A percentile compares a stretch with the other conserved stretches of the same genome.
Conservation (phyloP, 2,888 invertebrate species). For the Junonia oenone region DNA sequence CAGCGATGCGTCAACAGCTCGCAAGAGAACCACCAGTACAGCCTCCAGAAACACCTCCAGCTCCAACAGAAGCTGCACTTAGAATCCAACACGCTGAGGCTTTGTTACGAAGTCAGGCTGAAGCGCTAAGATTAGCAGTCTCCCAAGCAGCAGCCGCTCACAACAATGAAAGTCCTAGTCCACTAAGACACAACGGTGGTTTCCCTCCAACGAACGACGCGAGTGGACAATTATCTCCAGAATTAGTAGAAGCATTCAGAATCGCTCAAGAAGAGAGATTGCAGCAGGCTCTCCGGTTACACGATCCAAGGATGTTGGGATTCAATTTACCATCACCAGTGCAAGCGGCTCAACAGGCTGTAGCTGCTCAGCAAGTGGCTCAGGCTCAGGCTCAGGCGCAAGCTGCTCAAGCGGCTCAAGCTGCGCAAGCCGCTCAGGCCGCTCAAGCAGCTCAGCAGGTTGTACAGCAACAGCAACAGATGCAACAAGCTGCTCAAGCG, state of each 20-base stretch:
- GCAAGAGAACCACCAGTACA: constrained; percentile 81
- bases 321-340: constrained; percentile 82
- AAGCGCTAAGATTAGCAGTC: constrained; percentile 90
- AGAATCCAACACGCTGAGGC: constrained; percentile 90
- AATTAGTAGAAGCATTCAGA: constrained; percentile 85
- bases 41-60: constrained; percentile 87
- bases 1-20: constrained; percentile 84
- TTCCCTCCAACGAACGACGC: constrained; percentile 61
- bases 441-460: constrained; percentile 50
- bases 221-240: constrained; percentile 82
- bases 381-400: constrained; percentile 44
- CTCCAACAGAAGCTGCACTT: constrained; percentile 87
- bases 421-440: constrained; percentile 45
- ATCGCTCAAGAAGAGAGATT: constrained; percentile 88
- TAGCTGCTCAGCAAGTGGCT: constrained; percentile 46
- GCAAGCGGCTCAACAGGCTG: constrained; percentile 48
- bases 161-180: constrained; percentile 60
- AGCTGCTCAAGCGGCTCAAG: constrained; percentile 43
- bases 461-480: constrained; percentile 58
- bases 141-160: constrained; percentile 83
- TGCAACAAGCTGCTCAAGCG: constrained; percentile 49
- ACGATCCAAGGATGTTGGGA: constrained; percentile 89
- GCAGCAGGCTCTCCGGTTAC: constrained; percentile 90
- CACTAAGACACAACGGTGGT: constrained; percentile 70
- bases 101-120: constrained; percentile 90